Evolutionary conservation across 1,140 invertebrate genomes (phyloP).

Genomic region (Drosophila santomea): DNA sequence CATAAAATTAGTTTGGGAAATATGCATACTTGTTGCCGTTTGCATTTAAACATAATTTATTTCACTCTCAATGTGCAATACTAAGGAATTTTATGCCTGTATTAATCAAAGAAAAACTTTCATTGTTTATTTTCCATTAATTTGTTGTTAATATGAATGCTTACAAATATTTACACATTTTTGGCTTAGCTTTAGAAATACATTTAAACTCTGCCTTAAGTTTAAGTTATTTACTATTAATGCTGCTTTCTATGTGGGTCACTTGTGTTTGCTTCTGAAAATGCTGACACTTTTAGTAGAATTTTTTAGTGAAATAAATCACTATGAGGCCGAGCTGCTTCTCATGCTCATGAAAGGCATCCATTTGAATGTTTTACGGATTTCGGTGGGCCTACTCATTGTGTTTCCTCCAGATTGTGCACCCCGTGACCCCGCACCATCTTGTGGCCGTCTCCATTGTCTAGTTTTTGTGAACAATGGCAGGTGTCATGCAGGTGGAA

Average conservation of each 20-base stretch:
- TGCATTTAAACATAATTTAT: background rate
- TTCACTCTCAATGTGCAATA: background rate
- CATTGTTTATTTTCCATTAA: too few relatives aligned
- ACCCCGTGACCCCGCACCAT: conserved; percentile 4
- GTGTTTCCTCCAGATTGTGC: conserved; percentile 15
- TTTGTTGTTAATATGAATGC: too few relatives aligned
- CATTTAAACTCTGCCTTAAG: background rate
- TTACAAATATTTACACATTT: background rate
- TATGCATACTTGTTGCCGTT: background rate
- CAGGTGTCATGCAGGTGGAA: conserved; percentile 70
- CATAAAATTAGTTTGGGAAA: background rate
- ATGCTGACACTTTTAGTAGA: conserved; percentile 35
- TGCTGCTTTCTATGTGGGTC: conserved; percentile 9
- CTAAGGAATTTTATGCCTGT: background rate
- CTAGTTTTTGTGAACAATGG: conserved; percentile 71
- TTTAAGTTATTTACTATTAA: background rate
- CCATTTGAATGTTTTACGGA: conserved; percentile 64
- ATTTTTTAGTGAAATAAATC: conserved; percentile 44
- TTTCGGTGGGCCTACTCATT: conserved; percentile 16
- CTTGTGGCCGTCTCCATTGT: conserved; percentile 60
- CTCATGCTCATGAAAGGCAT: conserved; percentile 8
- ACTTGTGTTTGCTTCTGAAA: conserved; percentile 12
- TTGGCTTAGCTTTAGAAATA: background rate
- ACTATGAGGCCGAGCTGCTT: conserved; percentile 21
- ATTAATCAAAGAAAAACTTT: background rate